These are phyloP conservation scores for Euglossa dilemma DNA, from an alignment of 1,140 invertebrate genomes.

Conservation along the genomic window DNA sequence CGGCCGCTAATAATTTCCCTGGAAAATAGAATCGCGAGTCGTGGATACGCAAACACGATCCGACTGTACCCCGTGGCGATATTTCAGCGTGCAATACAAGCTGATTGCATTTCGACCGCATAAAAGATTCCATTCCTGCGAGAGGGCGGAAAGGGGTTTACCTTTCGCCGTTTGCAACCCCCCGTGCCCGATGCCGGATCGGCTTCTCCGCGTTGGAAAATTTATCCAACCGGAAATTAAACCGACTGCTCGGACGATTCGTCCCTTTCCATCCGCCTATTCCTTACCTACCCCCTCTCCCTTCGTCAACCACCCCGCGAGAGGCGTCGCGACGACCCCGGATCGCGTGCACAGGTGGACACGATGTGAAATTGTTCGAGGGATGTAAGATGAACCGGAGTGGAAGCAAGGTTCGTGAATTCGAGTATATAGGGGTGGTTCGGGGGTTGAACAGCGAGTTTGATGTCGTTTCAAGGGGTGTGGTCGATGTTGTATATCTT, in stretches of 20 bases:
- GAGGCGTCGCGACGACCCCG: neutral
- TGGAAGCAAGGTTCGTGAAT: neutral
- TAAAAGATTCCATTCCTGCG: slow-evolving; percentile 49
- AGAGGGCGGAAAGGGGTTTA: slow-evolving; percentile 27
- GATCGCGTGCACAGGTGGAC: neutral
- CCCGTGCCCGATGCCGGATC: slow-evolving; percentile 4
- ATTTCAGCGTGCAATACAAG: slow-evolving; percentile 37
- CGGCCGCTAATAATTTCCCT: slow-evolving; percentile 20
- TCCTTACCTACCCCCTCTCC: neutral
- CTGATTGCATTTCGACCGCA: slow-evolving; percentile 56
- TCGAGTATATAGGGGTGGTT: neutral
- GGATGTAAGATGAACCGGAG: too few relatives aligned
- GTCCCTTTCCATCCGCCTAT: slow-evolving; percentile 50
- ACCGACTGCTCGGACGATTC: slow-evolving; percentile 58
- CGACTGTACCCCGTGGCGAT: neutral
- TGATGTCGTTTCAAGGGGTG: too few relatives aligned
- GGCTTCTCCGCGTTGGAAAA: slow-evolving; percentile 50
- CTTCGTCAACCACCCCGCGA: neutral
- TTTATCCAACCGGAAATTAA: slow-evolving; percentile 73
- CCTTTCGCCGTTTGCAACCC: slow-evolving; percentile 7
- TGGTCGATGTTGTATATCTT: too few relatives aligned
- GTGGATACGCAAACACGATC: slow-evolving; percentile 25
- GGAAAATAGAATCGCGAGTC: slow-evolving; percentile 14
- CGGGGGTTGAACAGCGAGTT: too few relatives aligned
- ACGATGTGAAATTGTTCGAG: neutral